These are phyloP conservation scores for Heteromormyrus szaboi DNA, from an alignment of 2,797 vertebrate genomes.

Conservation along the genomic window DNA sequence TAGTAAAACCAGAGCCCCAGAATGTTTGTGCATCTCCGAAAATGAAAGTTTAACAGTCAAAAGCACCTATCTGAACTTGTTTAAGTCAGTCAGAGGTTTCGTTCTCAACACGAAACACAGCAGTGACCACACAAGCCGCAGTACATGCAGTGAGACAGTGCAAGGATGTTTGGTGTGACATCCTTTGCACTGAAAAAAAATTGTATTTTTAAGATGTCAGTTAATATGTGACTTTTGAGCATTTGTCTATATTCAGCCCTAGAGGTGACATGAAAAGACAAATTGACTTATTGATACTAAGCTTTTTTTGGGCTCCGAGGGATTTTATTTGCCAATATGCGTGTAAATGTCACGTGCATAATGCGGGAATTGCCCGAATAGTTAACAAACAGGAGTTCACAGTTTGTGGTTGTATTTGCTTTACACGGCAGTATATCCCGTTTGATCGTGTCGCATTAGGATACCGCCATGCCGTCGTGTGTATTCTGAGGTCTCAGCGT, in stretches of 20 bases:
- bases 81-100: not conserved
- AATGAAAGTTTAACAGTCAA: not conserved
- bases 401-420: not conserved
- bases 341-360: not conserved
- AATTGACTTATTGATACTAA: not conserved
- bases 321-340: not conserved
- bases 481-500: not conserved
- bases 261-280: not conserved
- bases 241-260: not conserved
- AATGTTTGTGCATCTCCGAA: not conserved
- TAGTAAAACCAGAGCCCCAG: not conserved
- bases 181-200: not conserved
- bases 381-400: not conserved
- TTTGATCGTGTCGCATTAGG: not conserved
- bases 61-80: not conserved
- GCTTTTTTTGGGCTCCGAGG: not conserved
- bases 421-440: not conserved
- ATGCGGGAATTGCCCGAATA: not conserved
- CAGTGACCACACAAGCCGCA: not conserved
- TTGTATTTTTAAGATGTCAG: not conserved
- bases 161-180: not conserved
- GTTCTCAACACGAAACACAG: not conserved
- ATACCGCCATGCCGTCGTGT: not conserved
- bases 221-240: not conserved
- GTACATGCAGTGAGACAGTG: not conserved